Base-by-base conservation (phyloP, 2,113 vertebrate genomes). In the Tachuris rubrigastra region DNA sequence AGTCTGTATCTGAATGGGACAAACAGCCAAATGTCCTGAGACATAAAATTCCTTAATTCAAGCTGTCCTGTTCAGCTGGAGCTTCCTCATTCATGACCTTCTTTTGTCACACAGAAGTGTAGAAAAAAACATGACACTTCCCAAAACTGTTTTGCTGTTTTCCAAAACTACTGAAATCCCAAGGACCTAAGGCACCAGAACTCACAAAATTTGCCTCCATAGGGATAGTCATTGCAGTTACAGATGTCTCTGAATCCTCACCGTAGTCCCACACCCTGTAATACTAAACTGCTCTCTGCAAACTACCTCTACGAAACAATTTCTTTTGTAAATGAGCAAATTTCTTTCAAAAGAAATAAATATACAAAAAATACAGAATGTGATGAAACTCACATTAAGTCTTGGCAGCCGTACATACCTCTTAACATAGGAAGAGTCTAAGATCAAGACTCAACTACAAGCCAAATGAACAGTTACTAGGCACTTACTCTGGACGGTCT, bases 61-160 rank as follows among this genome's bases (percentile, higher is more conserved):
- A 68, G 37, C n/a, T 69, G 78, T 49, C 31, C 22, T 24, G 28
- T 39, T 91, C 59, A 27, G 33, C 6, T 23, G 71, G n/a, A 90
- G 50, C 39, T 67, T 69, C 63, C 52, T 86, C 75, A 83, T 68
- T 81, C 39, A 17, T 10, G 12, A 50, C 42, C 19, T 77, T 50
- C 62, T 60, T 27, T 39, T 17, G 44, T 33, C 33, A 82, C 9
- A 47, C 4, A 0, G 12, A 63, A 78, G 17, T 2, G 5, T 5
- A 53, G 27, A 22, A 67, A 47, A 66, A 81, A 50, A 5, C 0
- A 1, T 2, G 3, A 27, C 0, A 0, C 10, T 49, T 79, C 31
- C 28, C 62, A 79, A 68, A 39, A 56, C 0, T 41, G 66, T 39
- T 60, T 28, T 14, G n/a, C 49, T 72, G 28, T 62, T 69, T 44